Evolutionary conservation across 2,888 invertebrate genomes (phyloP).

Genomic region (Drosophila heteroneura): DNA sequence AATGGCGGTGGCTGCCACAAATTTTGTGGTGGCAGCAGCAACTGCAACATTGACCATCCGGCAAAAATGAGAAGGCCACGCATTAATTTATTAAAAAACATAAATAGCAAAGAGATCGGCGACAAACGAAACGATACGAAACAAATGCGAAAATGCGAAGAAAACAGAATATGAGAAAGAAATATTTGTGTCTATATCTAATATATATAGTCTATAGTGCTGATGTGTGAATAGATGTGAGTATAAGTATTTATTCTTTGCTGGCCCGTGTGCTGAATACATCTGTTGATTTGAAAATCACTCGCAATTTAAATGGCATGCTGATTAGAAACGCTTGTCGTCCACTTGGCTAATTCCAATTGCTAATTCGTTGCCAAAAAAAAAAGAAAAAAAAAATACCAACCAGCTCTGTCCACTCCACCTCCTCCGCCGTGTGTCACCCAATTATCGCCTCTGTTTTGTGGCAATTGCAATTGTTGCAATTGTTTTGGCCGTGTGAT

Average conservation of each 20-base stretch:
- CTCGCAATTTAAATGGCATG: constrained; percentile 59
- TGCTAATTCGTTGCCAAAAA: constrained; percentile 49
- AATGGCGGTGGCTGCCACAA: constrained; percentile 26
- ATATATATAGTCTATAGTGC: constrained; percentile 3
- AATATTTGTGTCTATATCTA: background rate
- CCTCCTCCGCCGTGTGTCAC: constrained; percentile 20
- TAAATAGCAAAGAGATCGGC: constrained; percentile 38
- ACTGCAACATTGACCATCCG: constrained; percentile 61
- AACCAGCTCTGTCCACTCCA: background rate
- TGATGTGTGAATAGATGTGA: constrained; percentile 9
- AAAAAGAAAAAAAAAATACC: background rate
- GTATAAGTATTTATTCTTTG: constrained; percentile 11
- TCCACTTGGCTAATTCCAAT: constrained; percentile 40
- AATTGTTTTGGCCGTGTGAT: constrained; percentile 41
- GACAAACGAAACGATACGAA: constrained; percentile 5
- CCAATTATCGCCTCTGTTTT: constrained; percentile 64
- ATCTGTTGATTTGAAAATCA: constrained; percentile 37
- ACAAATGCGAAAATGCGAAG: constrained; percentile 40
- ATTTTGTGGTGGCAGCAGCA: constrained; percentile 51
- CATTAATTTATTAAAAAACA: constrained; percentile 45
- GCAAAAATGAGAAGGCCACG: constrained; percentile 29
- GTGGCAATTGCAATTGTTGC: constrained; percentile 13
- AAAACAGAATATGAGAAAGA: constrained; percentile 17
- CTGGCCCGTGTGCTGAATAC: constrained; percentile 14
- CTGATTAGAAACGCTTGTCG: constrained; percentile 53